Conservation (phyloP, 2,113 vertebrate species). For the Thomomys bottae region DNA sequence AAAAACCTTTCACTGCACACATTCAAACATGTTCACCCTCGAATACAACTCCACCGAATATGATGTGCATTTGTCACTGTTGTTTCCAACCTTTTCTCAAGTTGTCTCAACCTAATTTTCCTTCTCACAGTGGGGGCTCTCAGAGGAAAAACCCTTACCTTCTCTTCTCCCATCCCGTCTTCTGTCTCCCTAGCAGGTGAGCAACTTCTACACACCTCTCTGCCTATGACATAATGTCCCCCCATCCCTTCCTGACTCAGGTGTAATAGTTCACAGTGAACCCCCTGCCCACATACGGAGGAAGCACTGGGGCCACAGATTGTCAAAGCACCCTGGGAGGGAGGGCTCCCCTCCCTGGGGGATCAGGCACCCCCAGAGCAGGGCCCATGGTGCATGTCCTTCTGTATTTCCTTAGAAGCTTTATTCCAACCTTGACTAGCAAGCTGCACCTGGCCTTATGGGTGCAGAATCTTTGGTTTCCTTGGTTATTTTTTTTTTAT, state of each 20-base stretch:
- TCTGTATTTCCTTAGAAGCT: conserved; percentile 15
- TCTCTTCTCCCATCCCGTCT: neutral
- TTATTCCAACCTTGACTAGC: neutral
- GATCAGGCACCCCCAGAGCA: neutral
- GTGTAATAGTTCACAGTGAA: neutral
- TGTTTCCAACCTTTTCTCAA: neutral
- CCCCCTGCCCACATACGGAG: neutral
- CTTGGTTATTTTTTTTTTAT: neutral
- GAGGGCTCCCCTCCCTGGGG: neutral
- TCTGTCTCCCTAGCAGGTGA: neutral
- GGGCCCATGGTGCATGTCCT: rapidly evolving
- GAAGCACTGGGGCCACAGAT: neutral
- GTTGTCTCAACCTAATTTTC: neutral
- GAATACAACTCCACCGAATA: neutral
- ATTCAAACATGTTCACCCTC: neutral
- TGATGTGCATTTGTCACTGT: neutral
- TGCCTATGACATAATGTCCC: neutral
- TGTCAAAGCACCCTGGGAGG: neutral
- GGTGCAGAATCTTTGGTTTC: neutral
- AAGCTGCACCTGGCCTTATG: neutral
- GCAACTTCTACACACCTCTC: neutral
- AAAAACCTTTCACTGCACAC: neutral
- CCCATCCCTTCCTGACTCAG: neutral
- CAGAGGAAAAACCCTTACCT: neutral
- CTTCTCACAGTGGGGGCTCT: neutral